These are phyloP conservation scores for Caracal caracal DNA, from an alignment of 2,113 vertebrate genomes.

Conservation along the genomic window DNA sequence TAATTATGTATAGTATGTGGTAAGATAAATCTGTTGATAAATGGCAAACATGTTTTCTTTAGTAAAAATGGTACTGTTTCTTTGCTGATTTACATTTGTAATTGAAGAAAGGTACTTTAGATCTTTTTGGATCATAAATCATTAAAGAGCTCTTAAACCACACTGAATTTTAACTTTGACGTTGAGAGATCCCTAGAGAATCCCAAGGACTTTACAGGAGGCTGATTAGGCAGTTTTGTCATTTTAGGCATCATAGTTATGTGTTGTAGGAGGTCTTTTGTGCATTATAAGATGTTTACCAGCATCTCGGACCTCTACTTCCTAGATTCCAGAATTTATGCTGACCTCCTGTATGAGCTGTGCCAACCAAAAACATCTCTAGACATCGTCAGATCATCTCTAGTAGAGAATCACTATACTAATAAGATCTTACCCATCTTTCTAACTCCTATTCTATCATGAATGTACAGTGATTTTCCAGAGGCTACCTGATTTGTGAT, in stretches of 20 bases:
- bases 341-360: not conserved
- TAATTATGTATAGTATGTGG: not conserved
- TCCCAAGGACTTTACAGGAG: fast-evolving
- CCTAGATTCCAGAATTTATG: not conserved
- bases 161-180: not conserved
- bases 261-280: not conserved
- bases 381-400: not conserved
- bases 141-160: not conserved
- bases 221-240: not conserved
- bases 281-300: not conserved
- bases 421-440: not conserved
- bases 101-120: not conserved
- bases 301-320: not conserved
- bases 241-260: not conserved
- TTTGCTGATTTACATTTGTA: not conserved
- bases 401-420: not conserved
- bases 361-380: not conserved
- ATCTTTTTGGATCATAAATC: not conserved
- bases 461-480: not conserved
- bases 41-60: not conserved
- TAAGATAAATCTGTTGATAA: not conserved
- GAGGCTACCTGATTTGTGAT: not conserved
- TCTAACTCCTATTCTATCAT: not conserved
- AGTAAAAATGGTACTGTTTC: not conserved
- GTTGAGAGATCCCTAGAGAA: not conserved